Evolutionary conservation across 1,140 invertebrate genomes (phyloP).

Genomic region (Forficula auricularia): DNA sequence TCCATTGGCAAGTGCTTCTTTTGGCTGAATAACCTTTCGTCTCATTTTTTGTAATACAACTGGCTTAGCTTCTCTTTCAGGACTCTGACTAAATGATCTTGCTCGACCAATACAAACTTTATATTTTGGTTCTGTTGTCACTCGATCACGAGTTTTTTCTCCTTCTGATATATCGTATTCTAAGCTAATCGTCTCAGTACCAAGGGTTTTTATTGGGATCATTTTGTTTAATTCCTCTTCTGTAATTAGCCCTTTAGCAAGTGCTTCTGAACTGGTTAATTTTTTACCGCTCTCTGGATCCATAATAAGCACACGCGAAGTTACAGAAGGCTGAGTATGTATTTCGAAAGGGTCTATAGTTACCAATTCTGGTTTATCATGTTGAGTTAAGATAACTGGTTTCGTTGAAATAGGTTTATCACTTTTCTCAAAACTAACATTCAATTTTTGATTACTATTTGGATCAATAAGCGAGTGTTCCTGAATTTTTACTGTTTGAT

Average conservation of each 20-base stretch:
- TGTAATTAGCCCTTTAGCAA: constrained; percentile 32
- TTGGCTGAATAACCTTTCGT: constrained; percentile 48
- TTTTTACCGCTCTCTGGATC: constrained; percentile 25
- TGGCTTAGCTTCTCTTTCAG: constrained; percentile 42
- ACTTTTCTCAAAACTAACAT: no score
- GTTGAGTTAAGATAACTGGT: no score
- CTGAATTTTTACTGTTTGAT: no score
- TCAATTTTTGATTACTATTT: no score
- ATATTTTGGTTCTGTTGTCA: constrained; percentile 48
- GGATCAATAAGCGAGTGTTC: no score
- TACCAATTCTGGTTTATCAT: no score
- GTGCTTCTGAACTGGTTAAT: constrained; percentile 30
- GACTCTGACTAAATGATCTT: constrained; percentile 28
- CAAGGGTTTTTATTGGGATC: constrained; percentile 20
- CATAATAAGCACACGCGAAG: constrained; percentile 14
- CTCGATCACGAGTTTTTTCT: constrained; percentile 35
- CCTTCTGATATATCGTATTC: constrained; percentile 28
- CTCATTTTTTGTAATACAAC: constrained; percentile 60
- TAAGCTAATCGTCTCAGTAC: constrained; percentile 22
- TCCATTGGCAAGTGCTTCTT: constrained; percentile 50
- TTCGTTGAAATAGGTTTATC: no score
- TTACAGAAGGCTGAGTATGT: background rate
- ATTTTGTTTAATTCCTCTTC: constrained; percentile 22
- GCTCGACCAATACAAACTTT: constrained; percentile 42
- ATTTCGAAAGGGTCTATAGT: no score